phyloP scores from a whole-genome alignment of 1,140 invertebrate species.

The Drosophila sucinea region DNA sequence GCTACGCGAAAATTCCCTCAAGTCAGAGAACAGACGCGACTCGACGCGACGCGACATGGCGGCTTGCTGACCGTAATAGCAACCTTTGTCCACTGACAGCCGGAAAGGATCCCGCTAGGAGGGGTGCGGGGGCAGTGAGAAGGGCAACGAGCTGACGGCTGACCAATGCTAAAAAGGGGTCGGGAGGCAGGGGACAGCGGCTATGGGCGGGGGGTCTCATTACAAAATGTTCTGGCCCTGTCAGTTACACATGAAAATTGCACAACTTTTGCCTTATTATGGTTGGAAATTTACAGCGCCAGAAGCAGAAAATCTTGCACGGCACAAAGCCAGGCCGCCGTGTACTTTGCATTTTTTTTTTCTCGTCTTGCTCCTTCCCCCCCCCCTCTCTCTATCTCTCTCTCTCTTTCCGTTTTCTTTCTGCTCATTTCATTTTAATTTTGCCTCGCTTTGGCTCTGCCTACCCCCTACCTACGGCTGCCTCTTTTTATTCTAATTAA shows the following conservation, averaged over 20 bases:
- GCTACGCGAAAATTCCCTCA: slow-evolving; percentile 28
- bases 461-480: slow-evolving; percentile 28
- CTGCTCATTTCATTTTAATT: slow-evolving; percentile 66
- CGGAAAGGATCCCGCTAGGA: not conserved
- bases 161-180: slow-evolving; percentile 19
- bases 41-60: slow-evolving; percentile 48
- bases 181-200: not conserved
- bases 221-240: slow-evolving; percentile 69
- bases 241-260: slow-evolving; percentile 82
- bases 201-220: slow-evolving; percentile 47
- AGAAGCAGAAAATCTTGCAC: slow-evolving; percentile 26
- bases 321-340: slow-evolving; percentile 34
- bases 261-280: slow-evolving; percentile 80
- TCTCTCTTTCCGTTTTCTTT: slow-evolving; percentile 27
- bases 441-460: slow-evolving; percentile 42
- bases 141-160: slow-evolving; percentile 11
- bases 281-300: slow-evolving; percentile 42
- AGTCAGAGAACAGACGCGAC: slow-evolving; percentile 31
- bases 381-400: slow-evolving; percentile 22
- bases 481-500: slow-evolving; percentile 81
- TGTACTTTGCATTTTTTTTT: slow-evolving; percentile 27
- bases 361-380: slow-evolving; percentile 15
- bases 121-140: not conserved
- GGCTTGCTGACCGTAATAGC: slow-evolving; percentile 34
- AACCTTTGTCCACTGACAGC: slow-evolving; percentile 60